Percentiles rank a stretch among this genome's conserved stretches.
These are phyloP conservation scores for Clarias laeviceps DNA, from an alignment of 2,797 vertebrate species.

Conservation along the genomic window DNA sequence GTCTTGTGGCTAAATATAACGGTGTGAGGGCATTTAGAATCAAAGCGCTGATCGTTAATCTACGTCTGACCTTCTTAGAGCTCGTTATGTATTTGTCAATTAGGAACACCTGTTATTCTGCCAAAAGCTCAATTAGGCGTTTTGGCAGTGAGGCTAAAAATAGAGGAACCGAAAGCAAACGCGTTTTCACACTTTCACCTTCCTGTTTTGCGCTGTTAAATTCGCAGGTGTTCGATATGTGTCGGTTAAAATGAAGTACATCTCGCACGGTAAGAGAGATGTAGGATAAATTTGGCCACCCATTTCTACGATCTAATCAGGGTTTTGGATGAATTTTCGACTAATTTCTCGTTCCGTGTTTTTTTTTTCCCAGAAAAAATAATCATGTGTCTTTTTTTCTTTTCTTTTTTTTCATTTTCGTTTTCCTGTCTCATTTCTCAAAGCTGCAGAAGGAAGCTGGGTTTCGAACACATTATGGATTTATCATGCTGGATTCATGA, in stretches of 20 bases:
- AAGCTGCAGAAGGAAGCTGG: conserved; percentile 16
- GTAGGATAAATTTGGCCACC: background rate
- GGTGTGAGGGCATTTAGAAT: conserved; percentile 27
- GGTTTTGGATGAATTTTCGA: background rate
- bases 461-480: conserved; percentile 9
- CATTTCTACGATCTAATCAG: background rate
- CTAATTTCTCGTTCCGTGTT: no score
- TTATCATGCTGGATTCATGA: conserved; percentile 21
- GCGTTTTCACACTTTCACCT: conserved; percentile 60
- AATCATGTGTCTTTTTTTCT: background rate
- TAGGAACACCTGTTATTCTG: conserved; percentile 77
- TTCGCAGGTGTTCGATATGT: conserved; percentile 62
- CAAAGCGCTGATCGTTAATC: conserved; percentile 59
- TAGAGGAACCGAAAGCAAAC: conserved; percentile 68
- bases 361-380: background rate
- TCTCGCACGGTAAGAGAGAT: background rate
- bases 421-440: conserved; percentile 8
- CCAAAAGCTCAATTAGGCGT: conserved; percentile 79
- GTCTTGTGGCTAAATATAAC: conserved; percentile 1
- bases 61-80: conserved; percentile 67
- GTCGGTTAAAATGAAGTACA: background rate
- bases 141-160: conserved; percentile 74
- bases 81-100: conserved; percentile 70
- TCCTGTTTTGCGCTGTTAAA: conserved; percentile 50
- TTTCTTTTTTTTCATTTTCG: background rate